phyloP scores from a whole-genome alignment of 2,797 vertebrate species.

The Poecilia gillii region DNA sequence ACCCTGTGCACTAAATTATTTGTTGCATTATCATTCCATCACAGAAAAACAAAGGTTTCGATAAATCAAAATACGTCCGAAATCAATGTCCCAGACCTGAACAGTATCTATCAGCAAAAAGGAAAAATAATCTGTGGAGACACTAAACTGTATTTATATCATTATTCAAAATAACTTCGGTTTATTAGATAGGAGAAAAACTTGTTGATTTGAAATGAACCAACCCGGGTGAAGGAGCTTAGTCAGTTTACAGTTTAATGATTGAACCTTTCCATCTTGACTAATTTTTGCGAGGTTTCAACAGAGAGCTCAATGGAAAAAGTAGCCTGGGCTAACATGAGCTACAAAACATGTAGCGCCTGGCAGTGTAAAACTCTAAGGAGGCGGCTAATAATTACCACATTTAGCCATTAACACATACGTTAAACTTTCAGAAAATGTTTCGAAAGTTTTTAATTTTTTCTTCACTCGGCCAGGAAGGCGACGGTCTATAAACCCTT shows the following conservation, averaged over 20 bases:
- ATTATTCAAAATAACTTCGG: background rate
- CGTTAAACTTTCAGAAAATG: background rate
- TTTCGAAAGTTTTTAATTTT: background rate
- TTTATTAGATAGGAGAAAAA: background rate
- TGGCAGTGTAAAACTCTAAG: conserved; percentile 10
- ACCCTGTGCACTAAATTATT: background rate
- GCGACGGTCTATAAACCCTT: conserved; percentile 38
- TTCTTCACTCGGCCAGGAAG: conserved; percentile 7
- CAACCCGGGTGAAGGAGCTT: background rate
- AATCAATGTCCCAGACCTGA: background rate
- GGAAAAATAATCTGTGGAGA: background rate
- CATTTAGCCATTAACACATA: background rate
- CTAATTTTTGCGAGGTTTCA: conserved; percentile 50
- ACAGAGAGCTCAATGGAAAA: conserved; percentile 70
- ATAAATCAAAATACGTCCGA: background rate
- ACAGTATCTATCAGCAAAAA: background rate
- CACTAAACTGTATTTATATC: background rate
- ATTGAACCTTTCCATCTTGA: conserved; percentile 58
- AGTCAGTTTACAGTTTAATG: conserved; percentile 16
- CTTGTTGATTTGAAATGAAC: background rate
- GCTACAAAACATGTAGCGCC: conserved; percentile 51
- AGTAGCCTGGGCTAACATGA: conserved; percentile 53
- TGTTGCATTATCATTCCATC: background rate
- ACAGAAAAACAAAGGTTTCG: background rate
- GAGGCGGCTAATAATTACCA: background rate